Evolutionary conservation across 2,797 vertebrate species (phyloP).

Genomic region (Picus viridis): DNA sequence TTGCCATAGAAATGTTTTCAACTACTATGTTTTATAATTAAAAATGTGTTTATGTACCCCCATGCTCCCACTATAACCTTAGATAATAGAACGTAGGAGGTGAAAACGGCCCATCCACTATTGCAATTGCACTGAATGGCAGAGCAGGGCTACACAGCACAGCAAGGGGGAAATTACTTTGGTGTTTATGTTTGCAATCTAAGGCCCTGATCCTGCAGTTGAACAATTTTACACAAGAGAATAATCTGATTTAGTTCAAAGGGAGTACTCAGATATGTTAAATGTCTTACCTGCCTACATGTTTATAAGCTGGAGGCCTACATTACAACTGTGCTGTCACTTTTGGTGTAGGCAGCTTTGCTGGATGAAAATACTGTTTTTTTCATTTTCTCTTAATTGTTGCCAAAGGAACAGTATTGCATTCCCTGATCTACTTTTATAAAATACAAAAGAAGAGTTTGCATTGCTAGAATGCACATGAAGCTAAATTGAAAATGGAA

Average conservation of each 20-base stretch:
- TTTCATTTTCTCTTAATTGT: slow-evolving; percentile 40
- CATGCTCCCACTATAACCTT: slow-evolving; percentile 48
- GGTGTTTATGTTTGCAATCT: slow-evolving; percentile 47
- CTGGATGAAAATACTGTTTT: not conserved
- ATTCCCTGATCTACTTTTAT: slow-evolving; percentile 36
- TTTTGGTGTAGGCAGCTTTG: not conserved
- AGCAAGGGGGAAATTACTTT: slow-evolving; percentile 72
- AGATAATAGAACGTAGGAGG: slow-evolving; percentile 3
- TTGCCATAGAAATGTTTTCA: slow-evolving; percentile 32
- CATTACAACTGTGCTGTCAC: not conserved
- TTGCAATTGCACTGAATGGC: slow-evolving; percentile 60
- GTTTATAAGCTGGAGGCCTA: slow-evolving; percentile 33
- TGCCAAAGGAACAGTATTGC: slow-evolving; percentile 47
- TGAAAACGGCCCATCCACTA: slow-evolving; percentile 35
- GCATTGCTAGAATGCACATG: slow-evolving; percentile 24
- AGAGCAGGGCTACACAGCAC: slow-evolving; percentile 57
- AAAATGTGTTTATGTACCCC: slow-evolving; percentile 57
- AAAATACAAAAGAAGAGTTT: slow-evolving; percentile 38
- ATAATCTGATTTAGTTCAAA: slow-evolving; percentile 69
- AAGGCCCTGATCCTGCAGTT: slow-evolving; percentile 43
- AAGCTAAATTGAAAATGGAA: slow-evolving; percentile 53
- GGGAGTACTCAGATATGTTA: slow-evolving; percentile 46
- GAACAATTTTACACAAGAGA: slow-evolving; percentile 65
- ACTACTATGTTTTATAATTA: slow-evolving; percentile 66
- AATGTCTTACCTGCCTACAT: slow-evolving; percentile 45